Base-by-base conservation (phyloP, 2,113 vertebrate species). In the Dissostichus mawsoni region DNA sequence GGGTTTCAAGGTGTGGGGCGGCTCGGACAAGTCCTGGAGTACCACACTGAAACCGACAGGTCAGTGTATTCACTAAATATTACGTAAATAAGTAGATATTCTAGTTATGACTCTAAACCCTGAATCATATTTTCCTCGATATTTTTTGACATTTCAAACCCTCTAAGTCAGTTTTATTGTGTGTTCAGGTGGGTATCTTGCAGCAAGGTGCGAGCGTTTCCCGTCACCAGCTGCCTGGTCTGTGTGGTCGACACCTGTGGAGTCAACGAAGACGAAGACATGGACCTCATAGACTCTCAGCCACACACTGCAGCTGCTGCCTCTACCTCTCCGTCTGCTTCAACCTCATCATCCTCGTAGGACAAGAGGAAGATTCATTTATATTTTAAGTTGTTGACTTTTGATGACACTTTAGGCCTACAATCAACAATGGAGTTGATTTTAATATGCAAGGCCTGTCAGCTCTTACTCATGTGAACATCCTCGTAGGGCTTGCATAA, bases 231-330 rank as follows among this genome's bases (percentile, higher is more conserved):
- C 90, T 98, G 97, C 88, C 95, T 99, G 78, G 99, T 99, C 90
- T 98, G 98, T 85, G 97, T 99, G 76, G 97, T 99, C 64, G 98
- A 99, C 93, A 99, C 96, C 10, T 99, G 98, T 62, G 98, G 98
- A 20, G 97, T 97, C 90, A 99, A 99, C 62, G 98, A 99, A 93
- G 97, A 99, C 72, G 93, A 95, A 65, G 85, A 93, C 83, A 87
- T 91, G 85, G 93, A 92, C 23, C 74, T 92, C 20, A 89, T 92
- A 47, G 92, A 92, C 80, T 90, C 90, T 29, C 93, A 92, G 76
- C 78, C 83, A 3, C 86, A 85, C 6, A 7, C 70, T 8, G 77
- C 68, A 6, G 1, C 70, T 8, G 77, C 68, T 5, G 1, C 87
- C 20, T 0, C 74, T 7, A 45, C 84, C 1, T 10, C 89, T n/a